These are phyloP conservation scores for Xestobium rufovillosum DNA, from an alignment of 2,888 invertebrate species.

Conservation along the genomic window DNA sequence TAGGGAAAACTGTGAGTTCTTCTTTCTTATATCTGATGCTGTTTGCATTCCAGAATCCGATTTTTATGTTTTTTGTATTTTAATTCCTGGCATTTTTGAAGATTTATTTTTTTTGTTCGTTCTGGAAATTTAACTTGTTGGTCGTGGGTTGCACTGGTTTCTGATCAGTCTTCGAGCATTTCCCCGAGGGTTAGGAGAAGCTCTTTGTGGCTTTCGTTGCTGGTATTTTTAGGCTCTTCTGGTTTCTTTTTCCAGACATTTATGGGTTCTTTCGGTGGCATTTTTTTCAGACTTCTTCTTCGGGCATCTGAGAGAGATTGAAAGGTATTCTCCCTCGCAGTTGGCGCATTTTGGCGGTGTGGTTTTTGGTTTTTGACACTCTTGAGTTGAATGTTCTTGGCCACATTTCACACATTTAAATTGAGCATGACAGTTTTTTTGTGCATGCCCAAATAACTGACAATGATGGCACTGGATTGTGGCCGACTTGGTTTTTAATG, in stretches of 20 bases:
- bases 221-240: no score
- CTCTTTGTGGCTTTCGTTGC: no score
- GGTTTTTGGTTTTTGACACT: no score
- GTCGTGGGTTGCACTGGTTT: slow-evolving; percentile 9
- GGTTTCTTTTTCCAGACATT: no score
- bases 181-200: no score
- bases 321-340: slow-evolving; percentile 37
- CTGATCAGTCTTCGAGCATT: no score
- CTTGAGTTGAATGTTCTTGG: slow-evolving; percentile 37
- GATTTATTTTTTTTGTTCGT: slow-evolving; percentile 3
- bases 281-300: slow-evolving; percentile 6
- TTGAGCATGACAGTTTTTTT: no score
- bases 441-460: slow-evolving; percentile 44
- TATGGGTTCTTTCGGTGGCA: no score
- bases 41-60: slow-evolving; percentile 12
- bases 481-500: slow-evolving; percentile 31
- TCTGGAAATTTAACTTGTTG: slow-evolving; percentile 10
- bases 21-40: slow-evolving; percentile 5
- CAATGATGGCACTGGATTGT: slow-evolving; percentile 41
- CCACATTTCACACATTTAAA: slow-evolving; percentile 43
- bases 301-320: slow-evolving; percentile 37
- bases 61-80: slow-evolving; percentile 1
- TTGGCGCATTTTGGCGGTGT: no score
- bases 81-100: no score
- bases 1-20: slow-evolving; percentile 7